These are phyloP conservation scores for Nephrotoma flavescens DNA, from an alignment of 2,888 invertebrate genomes.

Conservation along the genomic window DNA sequence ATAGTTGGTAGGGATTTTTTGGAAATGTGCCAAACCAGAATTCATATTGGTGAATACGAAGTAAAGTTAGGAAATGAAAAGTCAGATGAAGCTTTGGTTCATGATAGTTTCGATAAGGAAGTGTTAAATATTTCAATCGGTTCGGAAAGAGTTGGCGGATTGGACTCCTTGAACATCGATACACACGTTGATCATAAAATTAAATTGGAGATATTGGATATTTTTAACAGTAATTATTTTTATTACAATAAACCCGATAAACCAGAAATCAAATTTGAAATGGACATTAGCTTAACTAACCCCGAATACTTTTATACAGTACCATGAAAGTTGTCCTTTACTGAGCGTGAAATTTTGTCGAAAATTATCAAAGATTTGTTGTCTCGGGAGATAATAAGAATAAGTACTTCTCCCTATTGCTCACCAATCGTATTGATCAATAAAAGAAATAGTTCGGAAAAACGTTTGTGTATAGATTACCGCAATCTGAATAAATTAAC, in stretches of 20 bases:
- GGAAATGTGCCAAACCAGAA: not conserved
- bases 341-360: too few relatives aligned
- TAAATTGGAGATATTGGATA: not conserved
- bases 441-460: not conserved
- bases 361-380: not conserved
- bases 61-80: not conserved
- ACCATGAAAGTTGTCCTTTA: too few relatives aligned
- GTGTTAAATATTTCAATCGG: not conserved
- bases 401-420: too few relatives aligned
- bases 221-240: too few relatives aligned
- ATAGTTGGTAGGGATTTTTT: not conserved
- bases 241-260: too few relatives aligned
- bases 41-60: not conserved
- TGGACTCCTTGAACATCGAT: not conserved
- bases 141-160: not conserved
- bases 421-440: not conserved
- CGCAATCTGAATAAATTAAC: not conserved
- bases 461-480: not conserved
- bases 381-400: too few relatives aligned
- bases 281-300: too few relatives aligned
- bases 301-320: too few relatives aligned
- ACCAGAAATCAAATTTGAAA: too few relatives aligned
- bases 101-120: not conserved
- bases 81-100: not conserved
- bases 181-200: not conserved